A percentile compares a stretch with the other conserved stretches of the same genome.
phyloP scores from a whole-genome alignment of 2,888 invertebrate genomes.

The Pandemis cinnamomeana region DNA sequence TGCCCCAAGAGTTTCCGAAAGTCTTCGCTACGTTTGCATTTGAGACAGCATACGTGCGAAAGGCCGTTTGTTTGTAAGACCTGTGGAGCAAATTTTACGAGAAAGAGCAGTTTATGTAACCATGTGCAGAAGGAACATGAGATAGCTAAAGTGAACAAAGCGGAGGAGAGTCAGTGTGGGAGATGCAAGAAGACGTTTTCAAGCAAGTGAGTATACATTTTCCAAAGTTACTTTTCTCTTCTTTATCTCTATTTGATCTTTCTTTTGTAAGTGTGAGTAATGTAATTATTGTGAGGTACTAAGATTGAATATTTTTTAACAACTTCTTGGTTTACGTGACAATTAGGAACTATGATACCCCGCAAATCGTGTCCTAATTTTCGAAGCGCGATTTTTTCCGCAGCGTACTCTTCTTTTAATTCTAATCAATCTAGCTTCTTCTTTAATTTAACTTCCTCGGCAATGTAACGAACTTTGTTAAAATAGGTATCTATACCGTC shows the following conservation, averaged over 20 bases:
- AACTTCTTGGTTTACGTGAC: no score
- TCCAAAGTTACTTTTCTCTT: background rate
- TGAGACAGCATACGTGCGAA: constrained; percentile 90
- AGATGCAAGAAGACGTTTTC: constrained; percentile 62
- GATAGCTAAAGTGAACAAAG: constrained; percentile 48
- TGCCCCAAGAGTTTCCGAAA: constrained; percentile 88
- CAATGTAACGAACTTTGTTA: no score
- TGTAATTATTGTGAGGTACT: no score
- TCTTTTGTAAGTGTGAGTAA: no score
- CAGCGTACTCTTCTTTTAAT: no score
- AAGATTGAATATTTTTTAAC: no score
- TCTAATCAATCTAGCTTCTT: no score
- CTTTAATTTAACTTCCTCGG: no score
- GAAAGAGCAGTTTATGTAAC: constrained; percentile 86
- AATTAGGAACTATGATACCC: no score
- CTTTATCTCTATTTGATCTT: no score
- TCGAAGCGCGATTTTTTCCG: no score
- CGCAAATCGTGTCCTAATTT: no score
- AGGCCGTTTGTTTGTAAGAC: constrained; percentile 87
- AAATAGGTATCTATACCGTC: background rate
- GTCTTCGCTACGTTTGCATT: constrained; percentile 87
- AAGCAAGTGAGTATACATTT: constrained; percentile 59
- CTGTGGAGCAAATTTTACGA: constrained; percentile 87
- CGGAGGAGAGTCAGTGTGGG: constrained; percentile 53
- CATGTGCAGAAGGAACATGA: constrained; percentile 84